A percentile compares a stretch with the other conserved stretches of the same genome.
phyloP scores from a whole-genome alignment of 2,888 invertebrate species.

The Coenonympha glycerion region DNA sequence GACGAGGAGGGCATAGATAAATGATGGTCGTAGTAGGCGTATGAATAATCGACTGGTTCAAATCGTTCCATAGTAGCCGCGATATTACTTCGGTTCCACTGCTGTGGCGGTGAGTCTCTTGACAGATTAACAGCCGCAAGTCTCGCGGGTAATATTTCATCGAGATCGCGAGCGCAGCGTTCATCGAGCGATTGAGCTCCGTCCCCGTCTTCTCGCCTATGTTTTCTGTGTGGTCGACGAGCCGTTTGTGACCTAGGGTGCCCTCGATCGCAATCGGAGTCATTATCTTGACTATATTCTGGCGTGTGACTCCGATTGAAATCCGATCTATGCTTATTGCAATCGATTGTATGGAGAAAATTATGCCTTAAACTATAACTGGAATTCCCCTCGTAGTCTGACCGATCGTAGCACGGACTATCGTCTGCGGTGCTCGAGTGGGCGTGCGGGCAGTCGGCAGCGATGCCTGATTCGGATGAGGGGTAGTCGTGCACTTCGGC shows the following conservation, averaged over 20 bases:
- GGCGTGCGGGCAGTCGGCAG: slow-evolving; percentile 69
- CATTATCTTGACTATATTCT: slow-evolving; percentile 61
- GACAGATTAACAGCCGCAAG: slow-evolving; percentile 68
- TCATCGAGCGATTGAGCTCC: slow-evolving; percentile 68
- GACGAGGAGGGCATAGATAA: slow-evolving; percentile 78
- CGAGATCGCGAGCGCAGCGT: slow-evolving; percentile 66
- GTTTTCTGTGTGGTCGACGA: slow-evolving; percentile 56
- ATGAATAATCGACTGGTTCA: slow-evolving; percentile 85
- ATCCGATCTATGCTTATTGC: slow-evolving; percentile 58
- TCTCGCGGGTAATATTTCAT: slow-evolving; percentile 70
- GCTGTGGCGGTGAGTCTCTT: slow-evolving; percentile 63
- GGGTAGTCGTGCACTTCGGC: slow-evolving; percentile 73
- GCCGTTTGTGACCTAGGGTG: slow-evolving; percentile 61
- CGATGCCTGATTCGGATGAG: slow-evolving; percentile 73
- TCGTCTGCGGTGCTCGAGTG: slow-evolving; percentile 67
- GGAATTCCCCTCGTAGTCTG: slow-evolving; percentile 66
- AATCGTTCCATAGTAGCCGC: slow-evolving; percentile 80
- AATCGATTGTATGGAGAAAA: slow-evolving; percentile 62
- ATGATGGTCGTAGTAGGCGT: slow-evolving; percentile 87
- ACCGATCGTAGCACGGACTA: slow-evolving; percentile 66
- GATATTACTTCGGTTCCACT: slow-evolving; percentile 79
- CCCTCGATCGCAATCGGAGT: slow-evolving; percentile 56
- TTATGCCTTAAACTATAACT: slow-evolving; percentile 63
- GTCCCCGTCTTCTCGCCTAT: slow-evolving; percentile 63
- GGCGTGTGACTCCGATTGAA: slow-evolving; percentile 66